Conservation (phyloP, 2,888 invertebrate genomes). For the Deroplatys truncata region DNA sequence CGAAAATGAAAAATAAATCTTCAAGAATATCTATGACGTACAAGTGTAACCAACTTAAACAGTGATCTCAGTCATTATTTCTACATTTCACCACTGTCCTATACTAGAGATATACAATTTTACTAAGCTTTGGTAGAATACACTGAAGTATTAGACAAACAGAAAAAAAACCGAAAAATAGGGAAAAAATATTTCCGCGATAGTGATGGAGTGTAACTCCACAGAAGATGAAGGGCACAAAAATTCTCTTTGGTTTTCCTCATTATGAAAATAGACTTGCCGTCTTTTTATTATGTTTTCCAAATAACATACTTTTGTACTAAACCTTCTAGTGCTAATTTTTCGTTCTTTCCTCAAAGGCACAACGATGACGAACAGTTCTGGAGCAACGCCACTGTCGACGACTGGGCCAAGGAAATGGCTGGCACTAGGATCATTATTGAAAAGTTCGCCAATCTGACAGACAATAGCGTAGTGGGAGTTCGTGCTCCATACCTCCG, state of each 20-base stretch:
- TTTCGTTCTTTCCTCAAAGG: constrained; percentile 43
- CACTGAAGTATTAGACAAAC: too few species aligned
- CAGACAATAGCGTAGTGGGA: constrained; percentile 87
- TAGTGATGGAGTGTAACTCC: too few species aligned
- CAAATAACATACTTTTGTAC: not conserved
- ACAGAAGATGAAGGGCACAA: too few species aligned
- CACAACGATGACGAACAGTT: constrained; percentile 89
- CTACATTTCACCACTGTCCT: too few species aligned
- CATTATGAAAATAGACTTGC: not conserved
- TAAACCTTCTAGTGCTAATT: not conserved
- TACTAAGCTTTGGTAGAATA: too few species aligned
- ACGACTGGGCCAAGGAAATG: constrained; percentile 94
- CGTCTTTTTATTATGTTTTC: not conserved
- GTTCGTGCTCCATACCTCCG: constrained; percentile 85
- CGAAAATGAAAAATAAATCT: too few species aligned
- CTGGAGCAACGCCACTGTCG: constrained; percentile 90
- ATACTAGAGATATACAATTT: too few species aligned
- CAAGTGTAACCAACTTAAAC: too few species aligned
- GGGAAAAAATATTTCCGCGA: too few species aligned
- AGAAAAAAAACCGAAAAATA: too few species aligned
- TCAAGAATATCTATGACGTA: too few species aligned
- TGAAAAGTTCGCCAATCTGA: constrained; percentile 84
- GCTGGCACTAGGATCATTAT: constrained; percentile 88
- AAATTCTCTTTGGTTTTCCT: not conserved
- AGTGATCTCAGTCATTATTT: too few species aligned